phyloP scores from a whole-genome alignment of 2,888 invertebrate species.

The Cephonodes hylas region DNA sequence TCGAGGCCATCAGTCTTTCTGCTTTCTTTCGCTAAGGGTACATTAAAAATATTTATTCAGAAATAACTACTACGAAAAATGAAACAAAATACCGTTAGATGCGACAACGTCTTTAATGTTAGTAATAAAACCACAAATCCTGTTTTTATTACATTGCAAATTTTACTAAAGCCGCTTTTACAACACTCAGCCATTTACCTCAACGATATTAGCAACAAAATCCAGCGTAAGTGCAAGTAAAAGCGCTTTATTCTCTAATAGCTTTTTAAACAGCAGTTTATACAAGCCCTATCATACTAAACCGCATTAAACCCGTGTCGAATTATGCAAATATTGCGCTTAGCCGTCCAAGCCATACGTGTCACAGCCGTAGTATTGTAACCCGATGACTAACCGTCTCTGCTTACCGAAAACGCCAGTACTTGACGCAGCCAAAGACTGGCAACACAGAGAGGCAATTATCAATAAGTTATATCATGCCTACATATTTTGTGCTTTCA shows the following conservation, averaged over 20 bases:
- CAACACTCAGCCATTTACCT: background rate
- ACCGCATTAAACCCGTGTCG: slow-evolving; percentile 31
- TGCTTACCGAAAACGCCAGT: slow-evolving; percentile 32
- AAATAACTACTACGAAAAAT: too few species aligned
- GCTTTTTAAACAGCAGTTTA: background rate
- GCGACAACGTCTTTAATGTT: too few species aligned
- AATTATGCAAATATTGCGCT: slow-evolving; percentile 51
- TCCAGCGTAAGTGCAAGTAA: background rate
- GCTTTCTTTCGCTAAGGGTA: too few species aligned
- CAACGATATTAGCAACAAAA: background rate
- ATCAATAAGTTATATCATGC: background rate
- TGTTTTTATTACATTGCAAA: too few species aligned
- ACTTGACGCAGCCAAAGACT: slow-evolving; percentile 32
- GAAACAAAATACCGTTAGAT: too few species aligned
- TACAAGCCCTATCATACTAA: background rate
- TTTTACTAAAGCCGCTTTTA: too few species aligned
- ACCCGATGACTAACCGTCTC: slow-evolving; percentile 40
- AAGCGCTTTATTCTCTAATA: background rate
- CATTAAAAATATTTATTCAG: too few species aligned
- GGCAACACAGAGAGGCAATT: background rate
- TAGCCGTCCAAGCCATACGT: slow-evolving; percentile 17
- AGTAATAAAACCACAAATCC: too few species aligned
- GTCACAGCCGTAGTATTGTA: slow-evolving; percentile 37
- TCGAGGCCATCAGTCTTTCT: too few species aligned
- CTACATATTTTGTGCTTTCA: background rate